Conservation (phyloP, 2,113 vertebrate genomes). For the Heliornis fulica region DNA sequence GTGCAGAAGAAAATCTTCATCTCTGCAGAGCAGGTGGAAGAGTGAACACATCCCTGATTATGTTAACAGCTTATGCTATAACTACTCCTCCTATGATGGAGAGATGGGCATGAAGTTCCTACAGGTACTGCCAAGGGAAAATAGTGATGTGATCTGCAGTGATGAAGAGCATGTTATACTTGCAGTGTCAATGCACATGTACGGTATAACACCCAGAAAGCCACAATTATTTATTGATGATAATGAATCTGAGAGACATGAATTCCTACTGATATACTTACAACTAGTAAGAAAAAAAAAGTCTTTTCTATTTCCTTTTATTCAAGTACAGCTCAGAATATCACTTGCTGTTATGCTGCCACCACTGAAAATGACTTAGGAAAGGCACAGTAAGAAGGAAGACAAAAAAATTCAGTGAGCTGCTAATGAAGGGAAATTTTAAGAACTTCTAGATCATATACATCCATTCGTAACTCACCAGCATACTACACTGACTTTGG, state of each 20-base stretch:
- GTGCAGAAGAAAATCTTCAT: not conserved
- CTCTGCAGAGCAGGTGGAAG: not conserved
- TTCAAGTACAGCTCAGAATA: not conserved
- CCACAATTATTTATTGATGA: not conserved
- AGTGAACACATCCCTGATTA: not conserved
- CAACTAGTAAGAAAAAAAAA: not conserved
- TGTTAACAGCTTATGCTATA: not conserved
- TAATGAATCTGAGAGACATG: not conserved
- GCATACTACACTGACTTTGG: not conserved
- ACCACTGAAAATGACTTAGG: not conserved
- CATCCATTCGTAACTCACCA: not conserved
- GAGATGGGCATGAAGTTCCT: rapidly evolving
- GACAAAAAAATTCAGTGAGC: not conserved
- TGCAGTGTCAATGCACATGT: not conserved
- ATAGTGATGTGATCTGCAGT: not conserved
- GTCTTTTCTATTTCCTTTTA: not conserved
- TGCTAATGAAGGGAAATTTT: not conserved
- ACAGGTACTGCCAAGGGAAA: not conserved
- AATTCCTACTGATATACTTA: not conserved
- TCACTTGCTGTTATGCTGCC: not conserved
- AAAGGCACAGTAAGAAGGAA: not conserved
- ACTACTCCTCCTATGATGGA: not conserved
- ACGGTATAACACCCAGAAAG: not conserved
- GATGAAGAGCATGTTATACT: not conserved
- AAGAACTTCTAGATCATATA: not conserved